Evolutionary conservation across 1,140 invertebrate genomes (phyloP).

Genomic region (Leguminivora glycinivorella): DNA sequence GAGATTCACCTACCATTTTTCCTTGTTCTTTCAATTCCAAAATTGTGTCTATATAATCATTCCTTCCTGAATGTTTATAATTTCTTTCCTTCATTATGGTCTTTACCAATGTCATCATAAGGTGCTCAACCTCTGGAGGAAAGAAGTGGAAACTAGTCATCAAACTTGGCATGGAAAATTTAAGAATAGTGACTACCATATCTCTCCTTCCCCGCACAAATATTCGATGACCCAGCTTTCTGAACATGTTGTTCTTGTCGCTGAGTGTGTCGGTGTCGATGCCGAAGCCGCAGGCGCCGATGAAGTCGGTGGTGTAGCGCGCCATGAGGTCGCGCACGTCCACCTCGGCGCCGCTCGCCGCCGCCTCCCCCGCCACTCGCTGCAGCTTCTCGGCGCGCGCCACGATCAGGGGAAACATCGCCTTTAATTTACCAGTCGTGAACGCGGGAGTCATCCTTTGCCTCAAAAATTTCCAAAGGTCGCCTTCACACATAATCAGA

Average conservation of each 20-base stretch:
- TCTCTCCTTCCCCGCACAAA: neutral
- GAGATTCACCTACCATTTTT: neutral
- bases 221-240: neutral
- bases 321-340: conserved; percentile 48
- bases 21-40: conserved; percentile 7
- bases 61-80: neutral
- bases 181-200: neutral
- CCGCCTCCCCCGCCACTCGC: conserved; percentile 38
- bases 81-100: neutral
- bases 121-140: neutral
- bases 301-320: conserved; percentile 45
- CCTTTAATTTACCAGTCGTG: conserved; percentile 62
- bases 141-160: neutral
- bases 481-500: conserved; percentile 17
- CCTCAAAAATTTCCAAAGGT: conserved; percentile 46
- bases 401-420: conserved; percentile 49
- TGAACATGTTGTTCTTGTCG: conserved; percentile 27
- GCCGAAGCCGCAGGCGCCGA: conserved; percentile 37
- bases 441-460: conserved; percentile 58
- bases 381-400: conserved; percentile 45
- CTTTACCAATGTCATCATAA: neutral
- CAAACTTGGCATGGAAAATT: neutral
- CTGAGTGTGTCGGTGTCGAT: conserved; percentile 34
- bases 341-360: conserved; percentile 32
- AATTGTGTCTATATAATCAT: neutral